Evolutionary conservation across 2,888 invertebrate species (phyloP), one percentile per base, ranked within the genome.

Genomic region (Brenthis ino): DNA sequence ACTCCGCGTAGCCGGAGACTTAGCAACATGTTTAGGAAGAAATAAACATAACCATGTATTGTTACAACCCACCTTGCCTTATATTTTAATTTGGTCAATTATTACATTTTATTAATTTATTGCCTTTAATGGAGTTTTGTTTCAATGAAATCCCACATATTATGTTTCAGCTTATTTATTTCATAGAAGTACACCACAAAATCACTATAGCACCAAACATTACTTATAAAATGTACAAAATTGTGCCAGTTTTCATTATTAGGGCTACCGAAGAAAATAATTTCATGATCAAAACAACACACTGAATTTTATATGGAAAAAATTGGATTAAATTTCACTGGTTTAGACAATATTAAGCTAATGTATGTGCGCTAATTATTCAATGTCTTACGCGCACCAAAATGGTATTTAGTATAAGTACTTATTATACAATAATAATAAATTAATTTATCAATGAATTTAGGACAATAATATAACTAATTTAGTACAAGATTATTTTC

Each of bases 141-240:
- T 75, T 72, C 73, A 75, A 73, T 71, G 37, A 70, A 66, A 70
- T 55, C 2, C 57, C 28, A 24, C n/a, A 64, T 28, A 75, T 81
- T 79, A 77, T 43, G 37, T 80, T 81, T 79, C 76, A 78, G 68
- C 70, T 70, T 75, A 74, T 76, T 77, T 77, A 76, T 74, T 77
- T 76, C 70, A 73, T 72, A 73, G 75, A 76, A 76, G 75, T 90
- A 89, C 87, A 90, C 89, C 83, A 84, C 82, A 79, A 85, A 86
- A 87, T 85, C 85, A 86, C 85, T 87, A 84, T 91, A 92, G 91
- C 91, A 92, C 91, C 91, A 89, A 88, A 89, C 84, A 89, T 91
- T 90, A 91, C 87, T 87, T 90, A 91, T 85, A 89, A 91, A 88
- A 90, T 90, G 88, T 92, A 91, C 89, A 91, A 91, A 91, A 90